Conservation (phyloP, 1,140 invertebrate genomes). For the Sitodiplosis mosellana region DNA sequence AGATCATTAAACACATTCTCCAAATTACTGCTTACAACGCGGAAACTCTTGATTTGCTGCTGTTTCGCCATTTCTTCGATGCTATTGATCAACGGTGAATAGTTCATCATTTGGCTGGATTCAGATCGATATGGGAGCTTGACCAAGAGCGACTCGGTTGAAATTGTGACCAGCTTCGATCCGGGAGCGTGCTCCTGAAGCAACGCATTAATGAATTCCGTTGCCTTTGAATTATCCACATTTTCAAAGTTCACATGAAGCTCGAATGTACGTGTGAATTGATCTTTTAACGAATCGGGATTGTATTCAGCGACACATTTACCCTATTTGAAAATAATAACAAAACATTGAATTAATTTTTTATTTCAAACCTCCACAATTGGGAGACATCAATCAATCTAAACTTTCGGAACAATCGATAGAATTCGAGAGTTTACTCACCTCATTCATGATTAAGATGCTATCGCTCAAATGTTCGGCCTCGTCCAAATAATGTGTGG, state of each 20-base stretch:
- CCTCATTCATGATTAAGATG: constrained; percentile 43
- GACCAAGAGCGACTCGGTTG: background rate
- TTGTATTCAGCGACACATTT: constrained; percentile 20
- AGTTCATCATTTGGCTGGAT: background rate
- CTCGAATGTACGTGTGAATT: constrained; percentile 16
- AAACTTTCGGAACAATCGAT: too few species aligned
- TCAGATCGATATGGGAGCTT: background rate
- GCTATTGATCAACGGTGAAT: background rate
- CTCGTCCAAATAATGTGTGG: constrained; percentile 51
- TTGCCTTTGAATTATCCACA: background rate
- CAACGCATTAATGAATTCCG: background rate
- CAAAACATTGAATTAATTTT: background rate
- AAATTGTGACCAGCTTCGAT: background rate
- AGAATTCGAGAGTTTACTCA: too few species aligned
- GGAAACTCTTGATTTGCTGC: background rate
- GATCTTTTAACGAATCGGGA: constrained; percentile 15
- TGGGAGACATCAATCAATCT: too few species aligned
- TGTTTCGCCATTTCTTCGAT: constrained; percentile 9
- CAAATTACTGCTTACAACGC: background rate
- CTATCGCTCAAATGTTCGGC: constrained; percentile 45
- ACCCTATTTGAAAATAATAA: constrained; percentile 9
- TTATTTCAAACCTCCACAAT: too few species aligned
- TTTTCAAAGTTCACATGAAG: constrained; percentile 6
- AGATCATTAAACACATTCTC: constrained; percentile 2
- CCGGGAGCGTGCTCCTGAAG: background rate